These are phyloP conservation scores for Styela clava DNA, from an alignment of 23 tunicate species.

Conservation along the genomic window DNA sequence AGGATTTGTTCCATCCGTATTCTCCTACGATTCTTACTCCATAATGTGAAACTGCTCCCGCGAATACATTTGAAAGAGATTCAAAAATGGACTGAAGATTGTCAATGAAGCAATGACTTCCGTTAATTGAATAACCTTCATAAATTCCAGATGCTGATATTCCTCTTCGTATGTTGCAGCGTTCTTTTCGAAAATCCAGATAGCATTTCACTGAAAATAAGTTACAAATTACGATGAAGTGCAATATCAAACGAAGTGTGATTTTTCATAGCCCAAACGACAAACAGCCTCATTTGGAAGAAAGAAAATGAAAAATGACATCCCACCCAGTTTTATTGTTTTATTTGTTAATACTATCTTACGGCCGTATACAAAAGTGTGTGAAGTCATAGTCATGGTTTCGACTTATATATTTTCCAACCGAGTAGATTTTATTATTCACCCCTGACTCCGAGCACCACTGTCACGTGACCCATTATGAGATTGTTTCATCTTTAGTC, in stretches of 20 bases:
- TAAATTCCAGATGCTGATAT: constrained; percentile 29
- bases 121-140: constrained; percentile 57
- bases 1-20: background rate
- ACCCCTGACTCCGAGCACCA: too few relatives aligned
- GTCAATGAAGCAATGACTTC: constrained; percentile 46
- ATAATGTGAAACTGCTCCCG: constrained; percentile 19
- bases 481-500: too few relatives aligned
- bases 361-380: too few relatives aligned
- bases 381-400: too few relatives aligned
- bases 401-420: too few relatives aligned
- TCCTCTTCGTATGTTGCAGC: constrained; percentile 14
- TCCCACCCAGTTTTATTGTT: background rate
- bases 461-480: too few relatives aligned
- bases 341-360: too few relatives aligned
- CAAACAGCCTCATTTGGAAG: background rate
- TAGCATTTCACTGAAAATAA: constrained; percentile 55
- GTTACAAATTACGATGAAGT: background rate
- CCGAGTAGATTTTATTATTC: too few relatives aligned
- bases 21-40: constrained; percentile 17
- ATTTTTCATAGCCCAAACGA: background rate
- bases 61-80: background rate
- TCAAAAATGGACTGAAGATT: background rate
- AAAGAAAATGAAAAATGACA: background rate
- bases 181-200: constrained; percentile 57
- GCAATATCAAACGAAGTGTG: background rate